A percentile compares a stretch with the other conserved stretches of the same genome.
Evolutionary conservation across 2,113 vertebrate genomes (phyloP).

Genomic region (Marmota flaviventris): DNA sequence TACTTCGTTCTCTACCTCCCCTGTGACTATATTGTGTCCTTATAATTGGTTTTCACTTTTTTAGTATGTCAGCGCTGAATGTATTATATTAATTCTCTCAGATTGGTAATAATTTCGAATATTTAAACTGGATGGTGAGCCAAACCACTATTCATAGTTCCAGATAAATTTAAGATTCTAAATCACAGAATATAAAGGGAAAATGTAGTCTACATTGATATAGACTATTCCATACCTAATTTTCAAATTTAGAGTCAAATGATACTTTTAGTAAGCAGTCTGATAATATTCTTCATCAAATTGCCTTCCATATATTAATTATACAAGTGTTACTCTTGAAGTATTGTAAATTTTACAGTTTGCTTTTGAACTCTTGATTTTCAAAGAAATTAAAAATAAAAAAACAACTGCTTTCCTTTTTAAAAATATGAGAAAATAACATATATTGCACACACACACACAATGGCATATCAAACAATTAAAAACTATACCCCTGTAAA

Average conservation of each 20-base stretch:
- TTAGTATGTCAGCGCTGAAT: constrained; percentile 38
- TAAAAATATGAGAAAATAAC: not conserved
- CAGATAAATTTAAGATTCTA: constrained; percentile 63
- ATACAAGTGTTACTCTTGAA: not conserved
- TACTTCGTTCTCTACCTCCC: constrained; percentile 55
- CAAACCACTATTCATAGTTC: constrained; percentile 65
- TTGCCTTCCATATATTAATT: constrained; percentile 36
- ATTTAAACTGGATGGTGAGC: constrained; percentile 64
- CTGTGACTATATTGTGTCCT: constrained; percentile 61
- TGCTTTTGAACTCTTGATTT: not conserved
- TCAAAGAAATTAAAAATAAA: not conserved
- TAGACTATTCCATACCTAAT: constrained; percentile 42
- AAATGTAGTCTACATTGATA: constrained; percentile 57
- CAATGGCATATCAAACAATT: not conserved
- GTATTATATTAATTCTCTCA: constrained; percentile 48
- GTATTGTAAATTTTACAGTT: not conserved
- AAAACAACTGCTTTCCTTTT: not conserved
- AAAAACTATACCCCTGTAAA: not conserved
- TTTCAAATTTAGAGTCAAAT: constrained; percentile 67
- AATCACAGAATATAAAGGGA: not conserved
- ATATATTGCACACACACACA: not conserved
- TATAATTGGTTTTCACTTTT: constrained; percentile 65
- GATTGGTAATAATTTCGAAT: constrained; percentile 72
- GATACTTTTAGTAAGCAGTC: constrained; percentile 13
- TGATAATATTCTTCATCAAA: constrained; percentile 29